Conservation (phyloP, 1,140 invertebrate genomes). For the Drosophila mojavensis region DNA sequence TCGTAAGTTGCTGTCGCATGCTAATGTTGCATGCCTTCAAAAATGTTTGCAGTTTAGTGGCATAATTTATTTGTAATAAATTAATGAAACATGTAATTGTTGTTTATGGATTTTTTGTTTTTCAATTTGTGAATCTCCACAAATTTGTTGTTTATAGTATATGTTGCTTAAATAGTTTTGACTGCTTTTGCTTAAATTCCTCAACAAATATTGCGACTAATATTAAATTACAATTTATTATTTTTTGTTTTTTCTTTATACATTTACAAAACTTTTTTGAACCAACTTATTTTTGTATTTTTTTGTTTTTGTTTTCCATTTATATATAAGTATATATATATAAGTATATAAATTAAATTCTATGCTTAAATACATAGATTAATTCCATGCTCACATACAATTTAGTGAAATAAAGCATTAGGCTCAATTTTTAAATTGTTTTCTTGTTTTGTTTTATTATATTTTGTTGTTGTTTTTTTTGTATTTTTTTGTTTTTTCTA, state of each 20-base stretch:
- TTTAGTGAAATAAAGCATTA: constrained; percentile 59
- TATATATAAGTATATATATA: constrained; percentile 35
- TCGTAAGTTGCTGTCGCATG: constrained; percentile 28
- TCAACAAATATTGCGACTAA: constrained; percentile 74
- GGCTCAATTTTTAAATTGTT: constrained; percentile 66
- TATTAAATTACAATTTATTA: constrained; percentile 64
- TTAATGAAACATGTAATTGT: constrained; percentile 67
- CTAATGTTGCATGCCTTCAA: constrained; percentile 45
- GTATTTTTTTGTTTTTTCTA: constrained; percentile 45
- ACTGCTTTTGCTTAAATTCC: constrained; percentile 58
- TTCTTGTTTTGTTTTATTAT: constrained; percentile 41
- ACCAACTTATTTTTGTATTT: constrained; percentile 41
- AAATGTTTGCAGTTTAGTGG: constrained; percentile 49
- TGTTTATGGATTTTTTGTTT: constrained; percentile 34
- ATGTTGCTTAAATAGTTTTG: constrained; percentile 55
- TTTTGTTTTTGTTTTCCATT: constrained; percentile 13
- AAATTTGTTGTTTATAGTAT: constrained; percentile 39
- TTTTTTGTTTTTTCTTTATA: constrained; percentile 52
- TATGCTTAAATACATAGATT: constrained; percentile 77
- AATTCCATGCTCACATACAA: constrained; percentile 71
- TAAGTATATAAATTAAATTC: constrained; percentile 61
- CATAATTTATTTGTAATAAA: constrained; percentile 79
- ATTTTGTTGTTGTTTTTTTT: constrained; percentile 40
- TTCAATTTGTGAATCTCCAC: constrained; percentile 41
- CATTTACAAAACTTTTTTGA: constrained; percentile 71